phyloP scores from a whole-genome alignment of 2,888 invertebrate genomes.

The Barypeithes pellucidus region DNA sequence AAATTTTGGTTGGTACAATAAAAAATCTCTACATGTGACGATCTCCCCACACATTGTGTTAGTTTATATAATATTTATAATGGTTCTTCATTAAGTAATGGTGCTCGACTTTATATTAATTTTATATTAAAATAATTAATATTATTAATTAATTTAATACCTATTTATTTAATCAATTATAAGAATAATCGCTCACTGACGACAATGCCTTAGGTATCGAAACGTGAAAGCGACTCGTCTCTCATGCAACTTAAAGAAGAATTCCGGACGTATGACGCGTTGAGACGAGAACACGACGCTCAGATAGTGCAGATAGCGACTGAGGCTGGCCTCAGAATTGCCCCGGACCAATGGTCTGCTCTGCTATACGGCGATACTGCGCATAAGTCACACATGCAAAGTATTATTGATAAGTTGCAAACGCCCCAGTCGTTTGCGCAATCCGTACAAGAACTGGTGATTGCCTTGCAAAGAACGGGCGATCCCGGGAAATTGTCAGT shows the following conservation, averaged over 20 bases:
- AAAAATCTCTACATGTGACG: too few relatives aligned
- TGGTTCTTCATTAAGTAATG: too few relatives aligned
- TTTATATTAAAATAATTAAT: too few relatives aligned
- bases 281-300: conserved; percentile 96
- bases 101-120: too few relatives aligned
- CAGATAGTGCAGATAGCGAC: conserved; percentile 99
- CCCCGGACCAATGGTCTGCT: conserved; percentile 99
- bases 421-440: conserved; percentile 94
- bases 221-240: conserved; percentile 96
- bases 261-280: conserved; percentile 93
- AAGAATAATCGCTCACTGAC: conserved; percentile 27
- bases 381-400: conserved; percentile 99
- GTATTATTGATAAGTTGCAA: conserved; percentile 91
- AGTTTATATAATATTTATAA: too few relatives aligned
- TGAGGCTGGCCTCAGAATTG: conserved; percentile 96
- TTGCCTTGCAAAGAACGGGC: conserved; percentile 90
- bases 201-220: conserved; percentile 93
- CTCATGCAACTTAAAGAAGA: conserved; percentile 98
- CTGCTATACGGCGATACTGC: conserved; percentile 95
- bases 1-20: too few relatives aligned
- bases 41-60: too few relatives aligned
- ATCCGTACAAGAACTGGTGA: conserved; percentile 92
- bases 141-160: too few relatives aligned
- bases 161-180: too few relatives aligned
- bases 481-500: conserved; percentile 89